A percentile compares a stretch with the other conserved stretches of the same genome.
Evolutionary conservation across 2,888 invertebrate species (phyloP).

Genomic region (Phymatocera aterrima): DNA sequence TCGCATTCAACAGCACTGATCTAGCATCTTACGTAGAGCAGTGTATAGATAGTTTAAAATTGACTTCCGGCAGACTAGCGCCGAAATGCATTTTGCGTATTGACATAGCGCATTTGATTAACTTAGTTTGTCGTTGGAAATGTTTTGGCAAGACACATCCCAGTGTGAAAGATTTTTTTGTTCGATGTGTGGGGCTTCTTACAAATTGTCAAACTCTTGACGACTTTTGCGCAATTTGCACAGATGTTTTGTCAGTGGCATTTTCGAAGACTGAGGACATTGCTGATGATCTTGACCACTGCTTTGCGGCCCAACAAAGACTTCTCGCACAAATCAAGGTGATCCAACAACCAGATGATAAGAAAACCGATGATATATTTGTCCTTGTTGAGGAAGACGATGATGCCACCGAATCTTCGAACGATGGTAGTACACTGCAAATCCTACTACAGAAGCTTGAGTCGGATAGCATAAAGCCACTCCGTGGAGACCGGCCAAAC

Average conservation of each 20-base stretch:
- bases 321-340: background rate
- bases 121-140: constrained; percentile 45
- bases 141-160: constrained; percentile 37
- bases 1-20: constrained; percentile 31
- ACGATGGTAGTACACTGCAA: constrained; percentile 16
- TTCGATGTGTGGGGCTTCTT: constrained; percentile 42
- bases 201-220: constrained; percentile 31
- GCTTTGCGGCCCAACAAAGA: constrained; percentile 3
- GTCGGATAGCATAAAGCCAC: constrained; percentile 9
- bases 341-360: constrained; percentile 3
- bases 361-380: background rate
- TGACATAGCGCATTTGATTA: constrained; percentile 47
- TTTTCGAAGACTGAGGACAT: constrained; percentile 40
- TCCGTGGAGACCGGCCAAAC: constrained; percentile 35
- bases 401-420: background rate
- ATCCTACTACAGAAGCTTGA: background rate
- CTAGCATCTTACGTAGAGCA: constrained; percentile 17
- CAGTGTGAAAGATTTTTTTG: constrained; percentile 42
- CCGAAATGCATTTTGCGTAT: constrained; percentile 14
- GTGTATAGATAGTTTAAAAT: background rate
- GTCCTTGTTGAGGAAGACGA: constrained; percentile 29
- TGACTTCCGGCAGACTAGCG: background rate
- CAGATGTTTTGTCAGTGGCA: constrained; percentile 43
- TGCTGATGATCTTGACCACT: constrained; percentile 5
- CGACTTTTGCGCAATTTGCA: constrained; percentile 7